Evolutionary conservation across 2,113 vertebrate species (phyloP).

Genomic region (Clupea harengus): DNA sequence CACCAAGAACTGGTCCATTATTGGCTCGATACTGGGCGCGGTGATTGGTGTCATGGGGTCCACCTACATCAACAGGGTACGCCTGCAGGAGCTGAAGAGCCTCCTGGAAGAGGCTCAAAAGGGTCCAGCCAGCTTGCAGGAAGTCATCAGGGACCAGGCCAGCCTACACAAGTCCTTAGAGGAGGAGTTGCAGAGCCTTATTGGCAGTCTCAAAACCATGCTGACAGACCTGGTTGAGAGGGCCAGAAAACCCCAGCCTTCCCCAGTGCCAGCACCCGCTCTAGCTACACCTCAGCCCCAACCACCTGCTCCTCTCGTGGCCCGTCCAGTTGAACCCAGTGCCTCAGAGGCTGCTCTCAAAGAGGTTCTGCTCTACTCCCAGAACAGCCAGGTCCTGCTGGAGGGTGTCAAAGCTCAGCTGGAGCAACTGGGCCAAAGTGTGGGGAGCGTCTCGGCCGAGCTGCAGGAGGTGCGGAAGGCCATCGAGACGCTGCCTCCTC

Average conservation of each 20-base stretch:
- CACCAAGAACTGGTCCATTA: constrained; percentile 97
- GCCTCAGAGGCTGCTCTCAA: constrained; percentile 68
- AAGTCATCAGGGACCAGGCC: constrained; percentile 86
- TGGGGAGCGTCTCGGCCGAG: constrained; percentile 61
- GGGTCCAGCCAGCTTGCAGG: constrained; percentile 87
- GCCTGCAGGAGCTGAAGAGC: constrained; percentile 88
- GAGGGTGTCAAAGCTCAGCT: constrained; percentile 71
- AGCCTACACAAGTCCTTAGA: constrained; percentile 81
- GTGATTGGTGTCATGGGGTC: constrained; percentile 94
- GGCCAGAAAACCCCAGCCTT: background rate
- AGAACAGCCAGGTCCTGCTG: constrained; percentile 68
- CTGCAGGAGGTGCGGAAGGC: constrained; percentile 64
- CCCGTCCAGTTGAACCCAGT: constrained; percentile 26
- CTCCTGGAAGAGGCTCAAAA: constrained; percentile 93
- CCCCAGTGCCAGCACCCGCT: background rate
- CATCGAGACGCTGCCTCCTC: constrained; percentile 46
- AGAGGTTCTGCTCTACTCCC: constrained; percentile 73
- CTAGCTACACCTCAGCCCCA: background rate
- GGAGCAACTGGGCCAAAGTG: constrained; percentile 65
- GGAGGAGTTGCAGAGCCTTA: constrained; percentile 77
- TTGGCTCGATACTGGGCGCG: constrained; percentile 90
- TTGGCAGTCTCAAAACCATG: constrained; percentile 72
- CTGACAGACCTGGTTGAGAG: constrained; percentile 54
- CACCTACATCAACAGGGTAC: constrained; percentile 90
- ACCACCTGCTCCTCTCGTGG: background rate